Conservation (phyloP, 2,888 invertebrate species). For the Heliconius cydno region DNA sequence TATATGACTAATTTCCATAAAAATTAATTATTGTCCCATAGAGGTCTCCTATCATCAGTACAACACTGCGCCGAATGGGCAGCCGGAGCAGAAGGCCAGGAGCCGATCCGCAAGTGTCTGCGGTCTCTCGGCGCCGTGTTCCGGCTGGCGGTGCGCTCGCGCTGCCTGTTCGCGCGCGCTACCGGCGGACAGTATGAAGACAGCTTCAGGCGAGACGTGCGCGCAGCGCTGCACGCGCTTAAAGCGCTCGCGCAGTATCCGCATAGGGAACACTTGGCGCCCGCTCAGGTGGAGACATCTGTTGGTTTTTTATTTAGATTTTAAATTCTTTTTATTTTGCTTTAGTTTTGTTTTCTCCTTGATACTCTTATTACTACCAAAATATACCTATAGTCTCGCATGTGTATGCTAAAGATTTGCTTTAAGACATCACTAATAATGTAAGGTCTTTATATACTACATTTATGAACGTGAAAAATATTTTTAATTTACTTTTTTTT, state of each 20-base stretch:
- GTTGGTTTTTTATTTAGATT: background rate
- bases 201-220: conserved; percentile 91
- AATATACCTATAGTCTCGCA: no score
- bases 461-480: no score
- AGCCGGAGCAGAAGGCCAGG: conserved; percentile 92
- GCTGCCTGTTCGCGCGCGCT: conserved; percentile 91
- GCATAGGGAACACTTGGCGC: conserved; percentile 88
- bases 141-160: conserved; percentile 95
- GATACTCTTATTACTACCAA: no score
- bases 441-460: no score
- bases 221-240: conserved; percentile 90
- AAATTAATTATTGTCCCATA: conserved; percentile 56
- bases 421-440: no score
- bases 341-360: background rate
- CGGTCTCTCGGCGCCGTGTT: conserved; percentile 96
- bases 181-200: conserved; percentile 95
- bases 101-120: conserved; percentile 95
- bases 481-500: no score
- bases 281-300: conserved; percentile 85
- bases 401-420: no score
- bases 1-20: background rate
- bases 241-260: conserved; percentile 88
- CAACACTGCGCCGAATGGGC: conserved; percentile 95
- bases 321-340: no score
- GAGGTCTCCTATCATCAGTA: conserved; percentile 93